phyloP scores from a whole-genome alignment of 1,140 invertebrate genomes.

The Trichoplusia ni region DNA sequence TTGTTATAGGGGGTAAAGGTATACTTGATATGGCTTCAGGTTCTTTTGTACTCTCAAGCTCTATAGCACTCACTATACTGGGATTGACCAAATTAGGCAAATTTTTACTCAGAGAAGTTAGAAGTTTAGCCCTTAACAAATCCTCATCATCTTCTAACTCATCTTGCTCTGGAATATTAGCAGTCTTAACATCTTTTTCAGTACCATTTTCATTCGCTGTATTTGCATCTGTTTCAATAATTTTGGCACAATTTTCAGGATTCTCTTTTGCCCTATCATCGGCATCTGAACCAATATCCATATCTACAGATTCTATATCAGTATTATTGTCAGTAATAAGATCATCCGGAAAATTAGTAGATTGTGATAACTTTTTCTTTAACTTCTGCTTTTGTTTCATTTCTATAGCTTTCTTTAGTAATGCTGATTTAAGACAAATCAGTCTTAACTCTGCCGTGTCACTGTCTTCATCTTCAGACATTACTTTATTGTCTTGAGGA shows the following conservation, averaged over 20 bases:
- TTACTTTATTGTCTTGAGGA: slow-evolving; percentile 39
- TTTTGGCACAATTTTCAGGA: slow-evolving; percentile 13
- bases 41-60: slow-evolving; percentile 32
- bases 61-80: slow-evolving; percentile 41
- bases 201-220: background rate
- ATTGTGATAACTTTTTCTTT: slow-evolving; percentile 65
- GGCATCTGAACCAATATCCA: slow-evolving; percentile 76
- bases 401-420: slow-evolving; percentile 78
- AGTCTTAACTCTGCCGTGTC: slow-evolving; percentile 76
- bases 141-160: slow-evolving; percentile 79
- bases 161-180: slow-evolving; percentile 47
- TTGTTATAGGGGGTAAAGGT: slow-evolving; percentile 22
- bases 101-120: slow-evolving; percentile 77
- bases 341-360: slow-evolving; percentile 57
- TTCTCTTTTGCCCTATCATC: slow-evolving; percentile 64
- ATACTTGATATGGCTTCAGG: slow-evolving; percentile 31
- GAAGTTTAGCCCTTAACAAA: slow-evolving; percentile 70
- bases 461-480: slow-evolving; percentile 74
- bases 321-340: slow-evolving; percentile 63
- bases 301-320: slow-evolving; percentile 76
- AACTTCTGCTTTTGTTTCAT: slow-evolving; percentile 74
- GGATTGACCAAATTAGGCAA: slow-evolving; percentile 62
- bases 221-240: slow-evolving; percentile 32
- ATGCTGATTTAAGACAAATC: slow-evolving; percentile 75
- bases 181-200: slow-evolving; percentile 20